These are phyloP conservation scores for Penaeus indicus DNA, from an alignment of 1,140 invertebrate genomes.

Conservation along the genomic window DNA sequence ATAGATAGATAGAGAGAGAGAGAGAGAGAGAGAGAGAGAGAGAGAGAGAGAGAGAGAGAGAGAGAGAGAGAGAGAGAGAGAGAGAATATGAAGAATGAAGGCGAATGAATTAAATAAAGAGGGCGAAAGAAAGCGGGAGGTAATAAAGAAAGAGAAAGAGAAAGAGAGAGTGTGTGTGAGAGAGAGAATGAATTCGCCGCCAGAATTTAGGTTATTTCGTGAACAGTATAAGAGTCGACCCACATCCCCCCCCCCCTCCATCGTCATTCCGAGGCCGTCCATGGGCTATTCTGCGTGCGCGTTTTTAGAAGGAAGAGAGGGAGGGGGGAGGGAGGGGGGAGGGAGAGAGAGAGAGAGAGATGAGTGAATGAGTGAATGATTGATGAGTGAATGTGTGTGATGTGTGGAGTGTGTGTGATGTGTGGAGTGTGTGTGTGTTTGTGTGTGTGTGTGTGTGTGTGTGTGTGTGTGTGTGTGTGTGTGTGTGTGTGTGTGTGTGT, in stretches of 20 bases:
- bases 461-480: no score
- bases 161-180: background rate
- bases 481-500: no score
- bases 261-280: no score
- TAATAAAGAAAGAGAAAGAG: slow-evolving; percentile 1
- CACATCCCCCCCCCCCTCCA: no score
- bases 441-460: no score
- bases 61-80: background rate
- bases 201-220: no score
- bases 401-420: no score
- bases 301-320: background rate
- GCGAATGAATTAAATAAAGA: background rate
- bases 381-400: background rate
- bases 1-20: background rate
- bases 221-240: no score
- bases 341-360: background rate
- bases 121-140: background rate
- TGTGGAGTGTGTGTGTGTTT: no score
- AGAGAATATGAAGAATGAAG: background rate
- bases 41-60: slow-evolving; percentile 17
- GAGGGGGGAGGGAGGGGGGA: background rate
- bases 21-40: slow-evolving; percentile 6
- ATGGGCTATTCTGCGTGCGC: no score
- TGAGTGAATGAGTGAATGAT: background rate
- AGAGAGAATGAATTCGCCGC: background rate